Evolutionary conservation across 1,140 invertebrate species (phyloP).

Genomic region (Drosophila sucinea): DNA sequence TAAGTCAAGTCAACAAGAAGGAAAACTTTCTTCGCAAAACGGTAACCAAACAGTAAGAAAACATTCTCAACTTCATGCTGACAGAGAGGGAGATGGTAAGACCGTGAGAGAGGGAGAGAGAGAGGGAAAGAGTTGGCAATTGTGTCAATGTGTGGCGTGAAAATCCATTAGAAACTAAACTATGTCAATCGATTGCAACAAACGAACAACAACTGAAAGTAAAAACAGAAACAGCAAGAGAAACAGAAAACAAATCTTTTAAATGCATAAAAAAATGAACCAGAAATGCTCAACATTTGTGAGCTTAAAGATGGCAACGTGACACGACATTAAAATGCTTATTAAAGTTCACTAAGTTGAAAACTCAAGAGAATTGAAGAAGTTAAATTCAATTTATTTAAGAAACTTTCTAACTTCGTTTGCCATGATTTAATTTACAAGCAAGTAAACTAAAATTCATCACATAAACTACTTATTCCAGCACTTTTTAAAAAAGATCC

Average conservation of each 20-base stretch:
- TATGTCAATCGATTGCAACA: slow-evolving; percentile 78
- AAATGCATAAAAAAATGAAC: slow-evolving; percentile 30
- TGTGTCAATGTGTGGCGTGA: slow-evolving; percentile 73
- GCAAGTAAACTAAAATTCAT: no score
- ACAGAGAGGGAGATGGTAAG: neutral
- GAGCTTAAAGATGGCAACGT: neutral
- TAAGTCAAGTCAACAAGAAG: slow-evolving; percentile 44
- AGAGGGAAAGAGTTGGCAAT: slow-evolving; percentile 22
- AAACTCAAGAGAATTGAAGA: no score
- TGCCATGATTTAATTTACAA: no score
- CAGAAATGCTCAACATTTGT: slow-evolving; percentile 12
- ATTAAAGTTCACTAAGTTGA: neutral
- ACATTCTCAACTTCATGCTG: slow-evolving; percentile 8
- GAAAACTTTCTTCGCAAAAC: slow-evolving; percentile 37
- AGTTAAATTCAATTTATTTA: no score
- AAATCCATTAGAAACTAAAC: slow-evolving; percentile 78
- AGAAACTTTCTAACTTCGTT: no score
- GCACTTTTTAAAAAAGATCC: no score
- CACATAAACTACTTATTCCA: no score
- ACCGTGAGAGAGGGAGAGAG: neutral
- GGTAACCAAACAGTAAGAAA: neutral
- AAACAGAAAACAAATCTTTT: slow-evolving; percentile 25
- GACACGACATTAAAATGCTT: neutral
- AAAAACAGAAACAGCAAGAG: slow-evolving; percentile 24
- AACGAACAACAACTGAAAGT: slow-evolving; percentile 29